Evolutionary conservation across 2,797 vertebrate species (phyloP), one percentile per base, ranked within the genome.

Genomic region (Betta splendens): DNA sequence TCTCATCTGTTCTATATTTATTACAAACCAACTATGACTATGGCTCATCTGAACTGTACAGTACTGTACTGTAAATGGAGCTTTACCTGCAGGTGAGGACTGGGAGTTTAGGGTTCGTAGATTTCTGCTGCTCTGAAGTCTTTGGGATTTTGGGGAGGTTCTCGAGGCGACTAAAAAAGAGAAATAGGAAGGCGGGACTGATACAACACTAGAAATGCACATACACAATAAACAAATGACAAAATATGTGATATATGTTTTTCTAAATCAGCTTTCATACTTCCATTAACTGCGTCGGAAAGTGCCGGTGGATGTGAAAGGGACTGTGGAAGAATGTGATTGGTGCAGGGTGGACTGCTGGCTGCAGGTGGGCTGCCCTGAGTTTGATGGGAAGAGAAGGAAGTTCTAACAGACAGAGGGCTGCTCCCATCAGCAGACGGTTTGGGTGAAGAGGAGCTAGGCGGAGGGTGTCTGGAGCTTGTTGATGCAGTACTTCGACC

Each of bases 141-240:
- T 91, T 77, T 94, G 93, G 20, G 92, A 88, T 77, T 94, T 94
- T 5, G 93, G 94, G 12, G 94, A 95, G 68, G 91, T 94, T 80
- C 93, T 91, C 39, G 93, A 91, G 16, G 90, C 81, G 36, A 94
- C 94, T 95, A 48, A 35, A 37, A 22, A 47, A 58, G n/a, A 75
- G 8, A 55, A 7, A 21, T 0, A 20, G n/a, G n/a, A 15, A 16
- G 22, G 25, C 9, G 47, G 13, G 46, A 52, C 18, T 26, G 4
- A 36, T 0, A 32, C 9, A 28, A 10, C 9, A 3, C 17, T 5
- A 35, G 17, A 40, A 4, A 15, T 5, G 15, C 35, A 40, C 10
- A 36, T 15, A 17, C 8, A 35, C 6, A n/a, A n/a, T n/a, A n/a
- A n/a, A n/a, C n/a, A n/a, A n/a, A n/a, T 16, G 15, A 31, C 31